Percentiles rank a stretch among this genome's conserved stretches.
These are phyloP conservation scores for Agelastica alni DNA, from an alignment of 2,888 invertebrate genomes.

Conservation along the genomic window DNA sequence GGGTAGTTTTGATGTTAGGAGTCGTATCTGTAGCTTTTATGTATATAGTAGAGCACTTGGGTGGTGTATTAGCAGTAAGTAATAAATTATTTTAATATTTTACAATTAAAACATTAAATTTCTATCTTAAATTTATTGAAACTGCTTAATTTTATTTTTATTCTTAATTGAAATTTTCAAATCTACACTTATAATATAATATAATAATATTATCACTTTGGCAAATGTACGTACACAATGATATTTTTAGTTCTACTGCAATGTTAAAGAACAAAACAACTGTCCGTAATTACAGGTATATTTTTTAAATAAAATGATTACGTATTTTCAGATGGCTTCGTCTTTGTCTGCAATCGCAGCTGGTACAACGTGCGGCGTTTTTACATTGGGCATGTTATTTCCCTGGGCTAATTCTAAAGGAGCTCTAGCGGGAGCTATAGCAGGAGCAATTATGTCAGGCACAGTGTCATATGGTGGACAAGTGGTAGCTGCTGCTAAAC, in stretches of 20 bases:
- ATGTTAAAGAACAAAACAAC: too few relatives aligned
- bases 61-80: conserved; percentile 76
- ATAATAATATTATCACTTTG: too few relatives aligned
- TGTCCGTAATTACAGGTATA: too few relatives aligned
- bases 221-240: too few relatives aligned
- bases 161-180: too few relatives aligned
- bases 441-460: conserved; percentile 66
- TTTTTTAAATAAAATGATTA: too few relatives aligned
- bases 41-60: conserved; percentile 73
- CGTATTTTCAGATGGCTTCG: conserved; percentile 64
- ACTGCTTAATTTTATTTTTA: too few relatives aligned
- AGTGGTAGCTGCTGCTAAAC: conserved; percentile 64
- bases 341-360: conserved; percentile 83
- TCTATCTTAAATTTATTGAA: too few relatives aligned
- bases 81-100: too few relatives aligned
- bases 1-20: conserved; percentile 67
- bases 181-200: too few relatives aligned
- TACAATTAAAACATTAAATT: too few relatives aligned
- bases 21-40: conserved; percentile 67
- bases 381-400: conserved; percentile 80
- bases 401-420: conserved; percentile 79
- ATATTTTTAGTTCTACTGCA: too few relatives aligned
- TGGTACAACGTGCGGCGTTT: conserved; percentile 81
- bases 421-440: conserved; percentile 63
- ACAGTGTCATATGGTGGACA: conserved; percentile 71